These are phyloP conservation scores for Mergus octosetaceus DNA, from an alignment of 2,797 vertebrate species.

Conservation along the genomic window DNA sequence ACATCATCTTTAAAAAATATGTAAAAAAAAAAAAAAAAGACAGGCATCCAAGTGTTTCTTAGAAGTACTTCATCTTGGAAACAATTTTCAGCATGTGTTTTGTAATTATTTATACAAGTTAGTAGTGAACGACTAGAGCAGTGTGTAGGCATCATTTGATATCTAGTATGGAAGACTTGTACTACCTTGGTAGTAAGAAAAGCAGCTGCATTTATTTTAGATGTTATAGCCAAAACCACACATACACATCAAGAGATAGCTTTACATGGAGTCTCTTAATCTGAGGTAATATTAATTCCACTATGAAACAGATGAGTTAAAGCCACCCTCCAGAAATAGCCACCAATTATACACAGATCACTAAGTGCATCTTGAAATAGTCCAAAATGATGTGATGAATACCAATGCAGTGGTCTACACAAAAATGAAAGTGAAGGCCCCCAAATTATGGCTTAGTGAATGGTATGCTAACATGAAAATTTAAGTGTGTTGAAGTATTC, in stretches of 20 bases:
- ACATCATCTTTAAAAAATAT: constrained; percentile 9
- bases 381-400: neutral
- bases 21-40: neutral
- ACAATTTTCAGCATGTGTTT: neutral
- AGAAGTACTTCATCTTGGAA: neutral
- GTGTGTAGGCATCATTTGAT: neutral
- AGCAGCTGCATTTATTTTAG: neutral
- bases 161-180: neutral
- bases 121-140: neutral
- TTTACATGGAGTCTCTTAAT: neutral
- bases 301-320: neutral
- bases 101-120: neutral
- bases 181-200: neutral
- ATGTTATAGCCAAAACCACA: neutral
- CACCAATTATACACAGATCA: neutral
- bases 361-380: neutral
- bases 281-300: neutral
- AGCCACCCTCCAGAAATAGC: rapidly evolving
- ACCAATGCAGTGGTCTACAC: neutral
- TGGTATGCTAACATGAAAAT: neutral
- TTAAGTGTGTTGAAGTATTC: neutral
- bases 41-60: neutral
- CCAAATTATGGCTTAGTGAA: neutral
- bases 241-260: neutral
- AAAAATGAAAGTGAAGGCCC: neutral